Base-by-base conservation (phyloP, 2,113 vertebrate species). In the Todiramphus saurophagus region DNA sequence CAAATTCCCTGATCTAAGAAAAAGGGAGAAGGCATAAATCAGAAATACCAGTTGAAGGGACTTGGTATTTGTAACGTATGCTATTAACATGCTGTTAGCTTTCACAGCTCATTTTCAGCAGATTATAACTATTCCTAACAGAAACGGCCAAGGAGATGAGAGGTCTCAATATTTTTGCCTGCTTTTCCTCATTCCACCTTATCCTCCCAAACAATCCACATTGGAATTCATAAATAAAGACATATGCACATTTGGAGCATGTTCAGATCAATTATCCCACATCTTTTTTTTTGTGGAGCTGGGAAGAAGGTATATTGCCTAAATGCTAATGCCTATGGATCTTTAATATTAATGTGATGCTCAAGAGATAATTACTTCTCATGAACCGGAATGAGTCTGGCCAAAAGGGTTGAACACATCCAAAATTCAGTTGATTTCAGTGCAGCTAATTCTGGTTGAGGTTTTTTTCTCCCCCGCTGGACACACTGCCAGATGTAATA, bases 281-380 rank as follows among this genome's bases (percentile, higher is more conserved):
- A 41, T 91, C 5, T 75, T 70, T 93, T 67, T 78, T 87, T 86
- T 93, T 96, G 87, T 90, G n/a, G 86, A 94, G 50, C 93, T 89
- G 81, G 55, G 78, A 87, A 84, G 95, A 95, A 96, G 89, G 89
- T 96, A 94, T 94, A 94, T 77, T 93, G 93, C 94, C 83, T 93
- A 95, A 92, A 95, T 1, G 1, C 77, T 94, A 93, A 92, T 94
- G 91, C 89, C 96, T 94, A 91, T 83, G 94, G 96, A 94, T 94
- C 95, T 95, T 96, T 96, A 96, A 95, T 96, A 96, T 95, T 95
- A 96, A 96, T 91, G 93, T 77, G 93, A 96, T 94, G 88, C 88
- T 96, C 93, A 89, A 94, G 78, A 97, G 94, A 95, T 96, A 96
- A 93, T 96, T 93, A 94, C 92, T 95, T 97, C 96, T 96, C 91